Base-by-base conservation (phyloP, 1,140 invertebrate species). In the Papilio aristodemus region DNA sequence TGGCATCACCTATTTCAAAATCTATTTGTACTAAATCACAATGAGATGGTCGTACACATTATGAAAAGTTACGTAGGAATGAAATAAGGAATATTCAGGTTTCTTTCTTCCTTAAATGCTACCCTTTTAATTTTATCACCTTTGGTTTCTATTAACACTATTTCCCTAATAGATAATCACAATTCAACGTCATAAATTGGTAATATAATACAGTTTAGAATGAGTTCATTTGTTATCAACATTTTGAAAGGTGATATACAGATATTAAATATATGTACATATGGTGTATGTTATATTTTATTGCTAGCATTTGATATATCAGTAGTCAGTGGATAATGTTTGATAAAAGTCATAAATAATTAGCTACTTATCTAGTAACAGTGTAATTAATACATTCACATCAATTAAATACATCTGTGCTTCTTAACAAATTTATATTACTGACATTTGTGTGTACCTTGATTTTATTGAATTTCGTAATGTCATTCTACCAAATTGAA, bases 251-350 rank as follows among this genome's bases (percentile, higher is more conserved):
- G 19, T 64, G 60, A 64, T 64, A 64, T 6, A 25, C 11, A 11
- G 19, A 25, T 64, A 27, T 19, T 64, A 41, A 64, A 22, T 63
- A 5, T 17, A 37, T 8, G 14, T 17, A 43, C 19, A 41, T 17
- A 25, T n/a, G 17, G 19, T 32, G 2, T 32, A 32, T 6, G 27
- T 6, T 32, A 32, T 19, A 10, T n/a, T 64, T 64, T 64, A 41
- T 64, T 64, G 60, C 38, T 64, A 64, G 60, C 60, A 64, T 64
- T 43, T n/a, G 19, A 41, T 27, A 64, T 64, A 64, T 64, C 60
- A 64, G 38, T 41, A 41, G 60, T 19, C 1, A 43, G 9, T 43
- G 60, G 60, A 64, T 64, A 64, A 41, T 25, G 17, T 11, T 39
- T 41, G 60, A 64, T 64, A 64, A 64, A 41, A 17, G 38, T 64